These are phyloP conservation scores for Napeogenes sylphis DNA, from an alignment of 2,888 invertebrate species.

Conservation along the genomic window DNA sequence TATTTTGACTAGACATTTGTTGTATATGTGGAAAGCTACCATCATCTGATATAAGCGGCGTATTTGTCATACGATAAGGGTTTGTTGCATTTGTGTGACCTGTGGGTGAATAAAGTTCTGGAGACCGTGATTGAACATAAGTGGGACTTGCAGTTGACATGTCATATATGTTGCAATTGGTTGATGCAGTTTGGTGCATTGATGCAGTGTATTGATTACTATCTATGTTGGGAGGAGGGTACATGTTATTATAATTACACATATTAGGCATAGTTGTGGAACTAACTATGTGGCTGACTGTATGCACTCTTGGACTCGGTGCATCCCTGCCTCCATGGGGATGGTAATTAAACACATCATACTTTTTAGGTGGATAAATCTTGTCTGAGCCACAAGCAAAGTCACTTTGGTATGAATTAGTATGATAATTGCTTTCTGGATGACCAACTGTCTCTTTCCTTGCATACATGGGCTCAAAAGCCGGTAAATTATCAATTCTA, in stretches of 20 bases:
- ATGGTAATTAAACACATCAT: constrained; percentile 66
- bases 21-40: constrained; percentile 70
- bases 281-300: constrained; percentile 69
- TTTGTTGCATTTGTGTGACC: constrained; percentile 73
- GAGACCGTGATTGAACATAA: constrained; percentile 67
- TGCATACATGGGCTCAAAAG: constrained; percentile 58
- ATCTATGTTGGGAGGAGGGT: constrained; percentile 49
- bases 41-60: constrained; percentile 70
- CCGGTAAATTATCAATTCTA: constrained; percentile 50
- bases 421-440: constrained; percentile 61
- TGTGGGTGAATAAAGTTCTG: constrained; percentile 70
- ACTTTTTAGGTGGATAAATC: constrained; percentile 62
- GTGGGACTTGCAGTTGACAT: constrained; percentile 63
- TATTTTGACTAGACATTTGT: constrained; percentile 67
- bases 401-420: constrained; percentile 60
- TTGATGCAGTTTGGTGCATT: constrained; percentile 51
- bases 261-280: constrained; percentile 74
- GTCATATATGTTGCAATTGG: constrained; percentile 63
- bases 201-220: constrained; percentile 53
- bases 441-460: constrained; percentile 59
- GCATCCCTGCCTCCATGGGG: constrained; percentile 58
- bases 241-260: constrained; percentile 61
- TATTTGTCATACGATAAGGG: constrained; percentile 72
- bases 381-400: constrained; percentile 67
- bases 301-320: constrained; percentile 61